A percentile compares a stretch with the other conserved stretches of the same genome.
Conservation (phyloP, 2,113 vertebrate species). For the Cichladusa arquata region DNA sequence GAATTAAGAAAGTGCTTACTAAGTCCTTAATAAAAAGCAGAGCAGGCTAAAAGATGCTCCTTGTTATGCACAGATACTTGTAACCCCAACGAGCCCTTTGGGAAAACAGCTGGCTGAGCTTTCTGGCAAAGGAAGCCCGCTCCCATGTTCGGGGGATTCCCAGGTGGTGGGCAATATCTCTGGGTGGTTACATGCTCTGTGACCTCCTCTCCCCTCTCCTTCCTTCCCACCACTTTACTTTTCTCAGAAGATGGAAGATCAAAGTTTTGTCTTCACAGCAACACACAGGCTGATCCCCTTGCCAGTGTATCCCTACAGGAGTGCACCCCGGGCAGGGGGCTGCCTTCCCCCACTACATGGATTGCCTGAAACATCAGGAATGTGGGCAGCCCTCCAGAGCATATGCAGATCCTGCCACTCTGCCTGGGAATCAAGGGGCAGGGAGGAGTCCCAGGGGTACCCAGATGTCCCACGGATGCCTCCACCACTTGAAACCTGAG, state of each 20-base stretch:
- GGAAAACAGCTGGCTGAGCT: slow-evolving; percentile 45
- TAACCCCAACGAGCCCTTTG: not conserved
- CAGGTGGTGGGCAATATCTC: slow-evolving; percentile 2
- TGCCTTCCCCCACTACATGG: rapidly evolving
- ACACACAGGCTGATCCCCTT: not conserved
- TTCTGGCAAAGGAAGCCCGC: slow-evolving; percentile 23
- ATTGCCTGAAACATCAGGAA: not conserved
- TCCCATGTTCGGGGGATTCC: not conserved
- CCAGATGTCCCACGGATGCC: not conserved
- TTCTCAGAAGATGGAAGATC: not conserved
- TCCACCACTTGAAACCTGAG: not conserved
- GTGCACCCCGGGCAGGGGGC: rapidly evolving
- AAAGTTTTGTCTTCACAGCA: not conserved
- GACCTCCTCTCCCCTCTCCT: not conserved
- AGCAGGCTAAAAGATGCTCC: slow-evolving; percentile 12
- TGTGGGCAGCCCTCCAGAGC: not conserved
- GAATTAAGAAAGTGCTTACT: not conserved
- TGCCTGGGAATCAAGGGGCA: not conserved
- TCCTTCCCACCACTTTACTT: not conserved
- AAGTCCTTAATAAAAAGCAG: slow-evolving; percentile 15
- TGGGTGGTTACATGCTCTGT: not conserved
- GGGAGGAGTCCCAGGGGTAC: not conserved
- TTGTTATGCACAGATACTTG: not conserved
- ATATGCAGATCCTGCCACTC: not conserved
- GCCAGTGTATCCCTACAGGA: not conserved